Evolutionary conservation across 2,888 invertebrate species (phyloP).

Genomic region (Bembecia ichneumoniformis): DNA sequence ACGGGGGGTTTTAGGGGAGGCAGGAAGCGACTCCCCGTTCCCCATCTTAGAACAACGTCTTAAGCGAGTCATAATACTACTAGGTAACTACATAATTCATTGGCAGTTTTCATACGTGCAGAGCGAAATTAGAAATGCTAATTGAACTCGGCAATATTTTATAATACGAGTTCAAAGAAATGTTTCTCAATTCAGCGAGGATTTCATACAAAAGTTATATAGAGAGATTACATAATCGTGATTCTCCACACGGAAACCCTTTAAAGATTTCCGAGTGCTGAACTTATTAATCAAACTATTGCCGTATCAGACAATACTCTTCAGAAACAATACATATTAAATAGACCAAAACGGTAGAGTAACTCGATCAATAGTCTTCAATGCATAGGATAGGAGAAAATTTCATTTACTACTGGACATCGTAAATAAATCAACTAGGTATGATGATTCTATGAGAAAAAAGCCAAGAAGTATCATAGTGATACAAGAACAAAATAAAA

Average conservation of each 20-base stretch:
- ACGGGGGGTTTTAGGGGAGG: slow-evolving; percentile 10
- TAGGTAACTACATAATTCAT: slow-evolving; percentile 7
- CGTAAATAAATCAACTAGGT: too few relatives aligned
- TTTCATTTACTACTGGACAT: too few relatives aligned
- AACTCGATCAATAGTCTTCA: slow-evolving; percentile 24
- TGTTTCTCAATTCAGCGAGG: too few relatives aligned
- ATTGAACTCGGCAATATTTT: neutral
- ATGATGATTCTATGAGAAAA: too few relatives aligned
- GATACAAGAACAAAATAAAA: too few relatives aligned
- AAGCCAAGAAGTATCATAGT: too few relatives aligned
- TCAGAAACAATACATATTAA: neutral
- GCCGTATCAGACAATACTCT: slow-evolving; percentile 23
- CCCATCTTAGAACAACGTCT: slow-evolving; percentile 28
- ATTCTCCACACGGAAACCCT: slow-evolving; percentile 3
- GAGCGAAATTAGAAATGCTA: neutral
- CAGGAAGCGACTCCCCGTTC: slow-evolving; percentile 12
- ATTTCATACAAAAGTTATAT: too few relatives aligned
- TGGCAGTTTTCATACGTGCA: neutral
- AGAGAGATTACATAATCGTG: too few relatives aligned
- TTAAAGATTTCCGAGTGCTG: neutral
- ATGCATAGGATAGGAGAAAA: too few relatives aligned
- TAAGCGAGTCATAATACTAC: slow-evolving; percentile 23
- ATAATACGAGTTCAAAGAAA: too few relatives aligned
- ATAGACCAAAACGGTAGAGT: neutral
- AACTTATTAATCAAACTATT: slow-evolving; percentile 33